phyloP scores from a whole-genome alignment of 2,888 invertebrate species.

The Dynastes grantii region DNA sequence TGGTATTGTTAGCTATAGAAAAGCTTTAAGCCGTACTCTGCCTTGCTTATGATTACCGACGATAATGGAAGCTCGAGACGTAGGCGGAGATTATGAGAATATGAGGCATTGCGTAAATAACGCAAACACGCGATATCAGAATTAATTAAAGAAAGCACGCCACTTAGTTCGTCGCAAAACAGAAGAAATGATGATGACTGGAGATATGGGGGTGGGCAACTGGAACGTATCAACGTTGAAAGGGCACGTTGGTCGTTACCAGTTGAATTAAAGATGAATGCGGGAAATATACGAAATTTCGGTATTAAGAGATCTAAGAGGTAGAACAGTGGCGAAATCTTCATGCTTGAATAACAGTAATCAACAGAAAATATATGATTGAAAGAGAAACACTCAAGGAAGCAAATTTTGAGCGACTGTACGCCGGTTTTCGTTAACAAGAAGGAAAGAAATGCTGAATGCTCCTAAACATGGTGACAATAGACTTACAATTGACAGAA shows the following conservation, averaged over 20 bases:
- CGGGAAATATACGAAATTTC: neutral
- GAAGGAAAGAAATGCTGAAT: no score
- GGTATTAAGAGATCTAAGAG: no score
- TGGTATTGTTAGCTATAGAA: no score
- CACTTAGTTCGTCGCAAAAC: neutral
- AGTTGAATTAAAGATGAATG: neutral
- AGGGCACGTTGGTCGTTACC: neutral
- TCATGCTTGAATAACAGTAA: no score
- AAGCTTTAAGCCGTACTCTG: neutral
- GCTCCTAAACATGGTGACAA: no score
- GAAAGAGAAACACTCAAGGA: no score
- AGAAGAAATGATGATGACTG: neutral
- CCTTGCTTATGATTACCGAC: neutral
- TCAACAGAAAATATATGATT: no score
- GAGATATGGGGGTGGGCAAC: neutral
- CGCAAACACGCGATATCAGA: conserved; percentile 26
- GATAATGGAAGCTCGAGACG: neutral
- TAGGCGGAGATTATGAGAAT: neutral
- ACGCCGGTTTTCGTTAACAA: no score
- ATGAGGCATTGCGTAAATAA: conserved; percentile 37
- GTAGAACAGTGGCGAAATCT: no score
- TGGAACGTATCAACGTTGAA: conserved; percentile 19
- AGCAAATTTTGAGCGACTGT: no score
- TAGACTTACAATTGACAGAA: no score
- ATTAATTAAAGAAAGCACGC: conserved; percentile 34